These are phyloP conservation scores for Parnassius glacialis DNA, from an alignment of 2,888 invertebrate species.

Conservation along the genomic window DNA sequence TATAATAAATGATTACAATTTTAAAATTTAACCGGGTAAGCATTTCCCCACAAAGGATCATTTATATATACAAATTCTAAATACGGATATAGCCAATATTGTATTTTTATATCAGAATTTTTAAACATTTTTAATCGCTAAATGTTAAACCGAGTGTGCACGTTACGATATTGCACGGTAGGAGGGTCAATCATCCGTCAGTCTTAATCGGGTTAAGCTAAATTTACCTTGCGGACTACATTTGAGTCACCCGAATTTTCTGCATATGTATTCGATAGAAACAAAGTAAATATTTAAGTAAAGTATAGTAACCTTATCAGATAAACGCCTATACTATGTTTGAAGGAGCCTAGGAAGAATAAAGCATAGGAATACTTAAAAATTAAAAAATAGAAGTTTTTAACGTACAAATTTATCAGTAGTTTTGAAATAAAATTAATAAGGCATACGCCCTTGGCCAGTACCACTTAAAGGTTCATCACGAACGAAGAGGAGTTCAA, in stretches of 20 bases:
- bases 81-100: too few relatives aligned
- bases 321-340: conserved; percentile 1
- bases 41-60: too few relatives aligned
- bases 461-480: conserved; percentile 5
- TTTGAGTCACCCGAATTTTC: conserved; percentile 30
- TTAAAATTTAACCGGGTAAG: too few relatives aligned
- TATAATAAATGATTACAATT: too few relatives aligned
- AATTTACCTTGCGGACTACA: conserved; percentile 49
- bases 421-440: too few relatives aligned
- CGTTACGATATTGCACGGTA: conserved; percentile 7
- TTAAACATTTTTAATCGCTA: background rate
- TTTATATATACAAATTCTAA: too few relatives aligned
- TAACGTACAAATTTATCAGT: too few relatives aligned
- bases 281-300: background rate
- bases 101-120: too few relatives aligned
- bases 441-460: background rate
- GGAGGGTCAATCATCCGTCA: conserved; percentile 24
- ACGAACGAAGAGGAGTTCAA: background rate
- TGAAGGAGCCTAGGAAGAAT: too few relatives aligned
- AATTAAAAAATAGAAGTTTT: too few relatives aligned
- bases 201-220: conserved; percentile 40
- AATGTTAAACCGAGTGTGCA: conserved; percentile 15
- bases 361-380: too few relatives aligned
- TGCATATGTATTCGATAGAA: conserved; percentile 3
- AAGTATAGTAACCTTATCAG: conserved; percentile 1